Evolutionary conservation across 1,140 invertebrate genomes (phyloP).

Genomic region (Eufriesea mexicana): DNA sequence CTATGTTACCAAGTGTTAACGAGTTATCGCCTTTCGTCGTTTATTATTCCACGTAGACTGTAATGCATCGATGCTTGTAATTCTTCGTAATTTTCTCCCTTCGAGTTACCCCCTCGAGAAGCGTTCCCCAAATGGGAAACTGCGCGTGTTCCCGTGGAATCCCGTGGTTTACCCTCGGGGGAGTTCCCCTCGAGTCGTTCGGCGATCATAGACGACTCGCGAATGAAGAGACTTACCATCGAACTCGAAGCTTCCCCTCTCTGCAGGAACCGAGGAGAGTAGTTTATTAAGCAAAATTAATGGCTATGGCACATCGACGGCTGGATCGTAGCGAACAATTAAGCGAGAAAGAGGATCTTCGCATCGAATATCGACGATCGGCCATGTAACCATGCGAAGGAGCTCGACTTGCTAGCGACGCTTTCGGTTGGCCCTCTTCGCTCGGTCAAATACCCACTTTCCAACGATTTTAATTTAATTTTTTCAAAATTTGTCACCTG

Average conservation of each 20-base stretch:
- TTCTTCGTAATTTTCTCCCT: background rate
- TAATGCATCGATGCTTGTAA: background rate
- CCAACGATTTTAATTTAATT: background rate
- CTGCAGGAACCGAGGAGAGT: constrained; percentile 30
- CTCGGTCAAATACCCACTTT: background rate
- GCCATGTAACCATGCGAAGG: too few relatives aligned
- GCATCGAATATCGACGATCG: background rate
- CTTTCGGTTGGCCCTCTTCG: background rate
- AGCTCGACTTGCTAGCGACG: background rate
- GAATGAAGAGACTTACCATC: background rate
- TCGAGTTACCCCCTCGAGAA: background rate
- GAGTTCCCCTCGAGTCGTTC: background rate
- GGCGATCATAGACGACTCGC: constrained; percentile 1
- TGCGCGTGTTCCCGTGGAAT: background rate
- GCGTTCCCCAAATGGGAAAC: background rate
- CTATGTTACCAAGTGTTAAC: too few relatives aligned
- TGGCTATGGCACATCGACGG: constrained; percentile 31
- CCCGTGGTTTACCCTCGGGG: background rate
- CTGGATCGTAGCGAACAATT: constrained; percentile 31
- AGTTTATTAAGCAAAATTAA: constrained; percentile 62
- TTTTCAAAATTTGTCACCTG: too few relatives aligned
- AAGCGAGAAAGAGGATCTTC: background rate
- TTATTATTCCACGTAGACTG: background rate
- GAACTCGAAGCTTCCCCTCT: background rate
- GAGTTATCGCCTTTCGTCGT: too few relatives aligned